These are phyloP conservation scores for Catotricha subobsoleta DNA, from an alignment of 2,888 invertebrate genomes.

Conservation along the genomic window DNA sequence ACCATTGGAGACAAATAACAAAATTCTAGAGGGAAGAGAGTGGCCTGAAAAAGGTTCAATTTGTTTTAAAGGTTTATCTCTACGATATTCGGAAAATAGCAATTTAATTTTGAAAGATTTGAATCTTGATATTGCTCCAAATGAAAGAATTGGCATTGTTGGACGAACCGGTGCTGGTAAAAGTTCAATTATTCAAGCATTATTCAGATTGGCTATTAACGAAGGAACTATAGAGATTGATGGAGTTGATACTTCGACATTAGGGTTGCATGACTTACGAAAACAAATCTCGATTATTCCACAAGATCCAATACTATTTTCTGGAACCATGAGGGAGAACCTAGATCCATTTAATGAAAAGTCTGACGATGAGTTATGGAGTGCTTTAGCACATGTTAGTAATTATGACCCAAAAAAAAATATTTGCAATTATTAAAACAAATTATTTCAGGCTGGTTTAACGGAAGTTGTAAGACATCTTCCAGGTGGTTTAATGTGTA, in stretches of 20 bases:
- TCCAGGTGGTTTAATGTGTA: slow-evolving; percentile 38
- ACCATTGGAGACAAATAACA: slow-evolving; percentile 19
- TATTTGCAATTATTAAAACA: not conserved
- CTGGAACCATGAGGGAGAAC: slow-evolving; percentile 53
- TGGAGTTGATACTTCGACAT: slow-evolving; percentile 39
- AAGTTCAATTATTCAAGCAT: slow-evolving; percentile 40
- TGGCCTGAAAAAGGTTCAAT: slow-evolving; percentile 37
- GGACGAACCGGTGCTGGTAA: slow-evolving; percentile 48
- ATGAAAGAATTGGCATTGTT: slow-evolving; percentile 41
- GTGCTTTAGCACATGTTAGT: slow-evolving; percentile 37
- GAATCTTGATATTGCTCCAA: slow-evolving; percentile 27
- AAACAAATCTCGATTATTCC: slow-evolving; percentile 69
- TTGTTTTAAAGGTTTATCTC: slow-evolving; percentile 30
- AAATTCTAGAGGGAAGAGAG: slow-evolving; percentile 10
- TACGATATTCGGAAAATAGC: slow-evolving; percentile 35
- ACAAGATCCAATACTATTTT: slow-evolving; percentile 66
- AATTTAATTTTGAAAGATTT: slow-evolving; percentile 38
- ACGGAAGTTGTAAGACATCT: slow-evolving; percentile 44
- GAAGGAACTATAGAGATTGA: slow-evolving; percentile 55
- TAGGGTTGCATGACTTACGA: slow-evolving; percentile 53
- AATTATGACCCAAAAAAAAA: not conserved
- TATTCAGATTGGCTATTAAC: slow-evolving; percentile 57
- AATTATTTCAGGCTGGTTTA: slow-evolving; percentile 46
- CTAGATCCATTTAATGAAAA: slow-evolving; percentile 58
- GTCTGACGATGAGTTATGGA: slow-evolving; percentile 49